A percentile compares a stretch with the other conserved stretches of the same genome.
Evolutionary conservation across 2,888 invertebrate species (phyloP).

Genomic region (Amitus sp.): DNA sequence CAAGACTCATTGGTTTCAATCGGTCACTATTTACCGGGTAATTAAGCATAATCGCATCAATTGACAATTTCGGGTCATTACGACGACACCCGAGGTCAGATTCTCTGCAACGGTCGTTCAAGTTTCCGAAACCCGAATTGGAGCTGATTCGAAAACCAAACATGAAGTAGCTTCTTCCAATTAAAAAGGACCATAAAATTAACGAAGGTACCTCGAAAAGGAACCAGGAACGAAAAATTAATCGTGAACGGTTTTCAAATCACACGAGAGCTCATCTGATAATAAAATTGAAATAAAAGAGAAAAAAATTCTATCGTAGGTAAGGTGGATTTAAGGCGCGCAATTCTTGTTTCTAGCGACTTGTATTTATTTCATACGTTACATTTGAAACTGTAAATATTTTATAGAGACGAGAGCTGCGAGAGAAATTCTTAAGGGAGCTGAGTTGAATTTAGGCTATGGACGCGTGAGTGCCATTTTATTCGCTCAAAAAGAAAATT

Average conservation of each 20-base stretch:
- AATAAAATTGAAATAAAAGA: not conserved
- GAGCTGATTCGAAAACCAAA: constrained; percentile 13
- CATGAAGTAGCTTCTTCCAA: constrained; percentile 13
- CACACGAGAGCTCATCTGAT: constrained; percentile 6
- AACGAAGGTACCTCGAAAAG: constrained; percentile 18
- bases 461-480: constrained; percentile 14
- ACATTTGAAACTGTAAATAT: constrained; percentile 21
- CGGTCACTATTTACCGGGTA: too few relatives aligned
- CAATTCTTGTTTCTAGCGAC: constrained; percentile 5
- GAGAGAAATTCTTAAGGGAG: too few relatives aligned
- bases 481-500: too few relatives aligned
- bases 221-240: constrained; percentile 6
- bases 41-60: too few relatives aligned
- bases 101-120: too few relatives aligned
- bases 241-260: constrained; percentile 16
- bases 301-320: too few relatives aligned
- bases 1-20: too few relatives aligned
- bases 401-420: constrained; percentile 14
- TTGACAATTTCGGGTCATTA: too few relatives aligned
- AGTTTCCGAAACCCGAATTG: too few relatives aligned
- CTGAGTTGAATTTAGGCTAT: too few relatives aligned
- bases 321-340: too few relatives aligned
- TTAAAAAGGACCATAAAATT: constrained; percentile 17
- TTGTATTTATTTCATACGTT: constrained; percentile 15
- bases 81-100: too few relatives aligned